These are phyloP conservation scores for Progne subis DNA, from an alignment of 2,113 vertebrate species.

Conservation along the genomic window DNA sequence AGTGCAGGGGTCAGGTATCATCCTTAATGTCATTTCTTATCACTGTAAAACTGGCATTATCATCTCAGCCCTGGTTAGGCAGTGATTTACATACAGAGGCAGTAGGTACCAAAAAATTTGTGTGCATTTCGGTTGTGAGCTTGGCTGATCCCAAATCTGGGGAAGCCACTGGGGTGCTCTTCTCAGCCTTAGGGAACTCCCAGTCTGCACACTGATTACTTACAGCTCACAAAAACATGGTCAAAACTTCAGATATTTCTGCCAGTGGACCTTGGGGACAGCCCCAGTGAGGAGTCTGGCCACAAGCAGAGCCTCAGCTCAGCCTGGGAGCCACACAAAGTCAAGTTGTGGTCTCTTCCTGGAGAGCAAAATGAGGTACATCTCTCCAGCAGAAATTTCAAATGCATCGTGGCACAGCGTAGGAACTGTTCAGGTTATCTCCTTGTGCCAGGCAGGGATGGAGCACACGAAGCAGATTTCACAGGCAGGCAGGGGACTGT, in stretches of 20 bases:
- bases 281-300: not conserved
- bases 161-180: not conserved
- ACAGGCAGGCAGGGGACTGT: not conserved
- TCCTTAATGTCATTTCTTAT: not conserved
- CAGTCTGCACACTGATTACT: rapidly evolving
- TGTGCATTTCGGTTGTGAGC: not conserved
- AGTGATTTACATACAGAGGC: not conserved
- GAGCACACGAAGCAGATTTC: not conserved
- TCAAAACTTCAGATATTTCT: not conserved
- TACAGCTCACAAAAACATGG: not conserved
- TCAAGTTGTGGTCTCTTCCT: not conserved
- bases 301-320: not conserved
- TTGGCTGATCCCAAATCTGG: not conserved
- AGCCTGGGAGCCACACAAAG: not conserved
- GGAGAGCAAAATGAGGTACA: not conserved
- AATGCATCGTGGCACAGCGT: rapidly evolving
- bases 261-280: not conserved
- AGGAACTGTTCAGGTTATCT: not conserved
- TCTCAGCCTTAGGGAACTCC: not conserved
- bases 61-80: not conserved
- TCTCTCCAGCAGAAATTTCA: not conserved
- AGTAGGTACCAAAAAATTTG: not conserved
- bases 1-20: not conserved
- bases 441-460: not conserved
- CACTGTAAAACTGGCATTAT: not conserved